Conservation (phyloP, 1,140 invertebrate genomes). For the Solenopsis invicta region DNA sequence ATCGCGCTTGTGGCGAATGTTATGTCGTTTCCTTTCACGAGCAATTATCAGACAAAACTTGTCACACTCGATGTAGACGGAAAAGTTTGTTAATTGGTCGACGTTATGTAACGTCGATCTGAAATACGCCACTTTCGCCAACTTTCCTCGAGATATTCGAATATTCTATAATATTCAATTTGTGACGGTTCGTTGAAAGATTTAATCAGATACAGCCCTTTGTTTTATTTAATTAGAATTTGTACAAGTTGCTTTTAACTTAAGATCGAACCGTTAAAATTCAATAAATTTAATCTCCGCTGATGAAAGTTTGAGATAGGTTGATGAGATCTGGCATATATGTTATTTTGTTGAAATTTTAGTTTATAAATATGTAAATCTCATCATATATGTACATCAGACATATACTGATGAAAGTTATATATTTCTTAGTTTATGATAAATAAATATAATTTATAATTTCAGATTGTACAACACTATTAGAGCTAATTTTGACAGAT, state of each 20-base stretch:
- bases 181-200: not conserved
- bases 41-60: slow-evolving; percentile 24
- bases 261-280: not conserved
- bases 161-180: not conserved
- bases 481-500: slow-evolving; percentile 24
- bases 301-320: slow-evolving; percentile 10
- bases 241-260: not conserved
- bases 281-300: not conserved
- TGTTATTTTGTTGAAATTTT: slow-evolving; percentile 43
- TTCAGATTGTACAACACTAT: slow-evolving; percentile 10
- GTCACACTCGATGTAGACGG: not conserved
- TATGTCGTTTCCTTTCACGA: slow-evolving; percentile 28
- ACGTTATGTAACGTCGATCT: slow-evolving; percentile 33
- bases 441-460: slow-evolving; percentile 25
- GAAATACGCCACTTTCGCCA: slow-evolving; percentile 16
- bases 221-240: slow-evolving; percentile 25
- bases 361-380: slow-evolving; percentile 28
- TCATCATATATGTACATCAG: slow-evolving; percentile 5
- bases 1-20: slow-evolving; percentile 68
- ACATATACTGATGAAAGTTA: slow-evolving; percentile 16
- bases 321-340: slow-evolving; percentile 12
- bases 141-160: slow-evolving; percentile 44
- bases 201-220: slow-evolving; percentile 7
- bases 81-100: slow-evolving; percentile 4
- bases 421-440: slow-evolving; percentile 21